phyloP scores from a whole-genome alignment of 2,797 vertebrate species.

The Limosa lapponica region DNA sequence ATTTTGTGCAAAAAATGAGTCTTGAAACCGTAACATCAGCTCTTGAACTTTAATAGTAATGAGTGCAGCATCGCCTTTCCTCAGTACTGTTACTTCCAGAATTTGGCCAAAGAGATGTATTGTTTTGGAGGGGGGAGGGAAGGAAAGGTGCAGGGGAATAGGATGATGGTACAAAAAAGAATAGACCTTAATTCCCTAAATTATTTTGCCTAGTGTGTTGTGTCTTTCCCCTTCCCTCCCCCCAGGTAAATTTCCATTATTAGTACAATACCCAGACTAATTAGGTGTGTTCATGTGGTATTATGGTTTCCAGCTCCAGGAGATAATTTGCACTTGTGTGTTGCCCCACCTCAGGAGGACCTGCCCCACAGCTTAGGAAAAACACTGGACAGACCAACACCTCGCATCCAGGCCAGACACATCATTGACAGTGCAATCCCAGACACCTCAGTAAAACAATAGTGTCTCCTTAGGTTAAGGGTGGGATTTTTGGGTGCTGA shows the following conservation, averaged over 20 bases:
- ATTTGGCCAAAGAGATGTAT: neutral
- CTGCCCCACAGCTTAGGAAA: neutral
- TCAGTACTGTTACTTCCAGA: neutral
- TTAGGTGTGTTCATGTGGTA: neutral
- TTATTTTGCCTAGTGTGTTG: neutral
- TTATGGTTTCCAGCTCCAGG: neutral
- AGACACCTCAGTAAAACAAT: neutral
- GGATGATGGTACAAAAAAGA: neutral
- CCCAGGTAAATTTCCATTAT: neutral
- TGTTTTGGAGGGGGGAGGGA: neutral
- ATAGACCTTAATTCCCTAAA: neutral
- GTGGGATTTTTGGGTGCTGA: neutral
- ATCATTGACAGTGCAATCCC: accelerated
- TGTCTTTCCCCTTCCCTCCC: neutral
- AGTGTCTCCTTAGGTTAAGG: neutral
- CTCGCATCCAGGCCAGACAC: neutral
- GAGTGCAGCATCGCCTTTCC: neutral
- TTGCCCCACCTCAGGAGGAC: neutral
- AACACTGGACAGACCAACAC: neutral
- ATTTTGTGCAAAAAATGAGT: neutral
- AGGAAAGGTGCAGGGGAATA: accelerated
- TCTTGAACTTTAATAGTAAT: neutral
- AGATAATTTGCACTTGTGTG: neutral
- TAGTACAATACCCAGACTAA: neutral
- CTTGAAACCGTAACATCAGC: neutral